Evolutionary conservation across 2,797 vertebrate genomes (phyloP).

Genomic region (Pangasius krempfi): DNA sequence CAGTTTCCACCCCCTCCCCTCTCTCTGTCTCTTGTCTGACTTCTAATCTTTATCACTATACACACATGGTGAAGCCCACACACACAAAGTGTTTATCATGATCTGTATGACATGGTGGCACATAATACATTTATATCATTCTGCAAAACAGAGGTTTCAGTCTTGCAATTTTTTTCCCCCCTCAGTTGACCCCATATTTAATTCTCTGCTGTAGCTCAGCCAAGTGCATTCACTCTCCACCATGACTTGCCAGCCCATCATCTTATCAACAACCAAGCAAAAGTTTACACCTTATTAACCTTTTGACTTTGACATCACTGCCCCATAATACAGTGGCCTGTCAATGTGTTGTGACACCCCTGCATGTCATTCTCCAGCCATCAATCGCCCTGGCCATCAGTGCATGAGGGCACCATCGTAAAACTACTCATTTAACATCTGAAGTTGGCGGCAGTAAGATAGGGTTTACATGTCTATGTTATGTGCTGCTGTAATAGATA

Average conservation of each 20-base stretch:
- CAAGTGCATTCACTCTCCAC: background rate
- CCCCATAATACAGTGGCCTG: slow-evolving; percentile 34
- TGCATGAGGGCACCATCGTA: slow-evolving; percentile 5
- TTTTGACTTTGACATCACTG: background rate
- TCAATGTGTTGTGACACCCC: slow-evolving; percentile 27
- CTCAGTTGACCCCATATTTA: background rate
- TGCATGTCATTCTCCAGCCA: slow-evolving; percentile 8
- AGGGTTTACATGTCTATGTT: background rate
- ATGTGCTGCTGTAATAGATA: slow-evolving; percentile 36
- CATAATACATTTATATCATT: background rate
- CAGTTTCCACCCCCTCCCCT: slow-evolving; percentile 22
- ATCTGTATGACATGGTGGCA: background rate
- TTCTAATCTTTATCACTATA: slow-evolving; percentile 50
- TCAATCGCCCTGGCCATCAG: background rate
- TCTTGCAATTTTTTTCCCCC: background rate
- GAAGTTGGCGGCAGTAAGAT: slow-evolving; percentile 17
- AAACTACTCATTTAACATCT: slow-evolving; percentile 25
- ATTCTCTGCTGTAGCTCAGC: background rate
- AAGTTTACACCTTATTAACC: slow-evolving; percentile 54
- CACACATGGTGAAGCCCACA: slow-evolving; percentile 21
- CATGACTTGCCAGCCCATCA: slow-evolving; percentile 1
- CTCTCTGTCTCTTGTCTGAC: slow-evolving; percentile 9
- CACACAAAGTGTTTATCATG: slow-evolving; percentile 27
- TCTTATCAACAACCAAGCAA: slow-evolving; percentile 52
- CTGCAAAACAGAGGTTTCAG: background rate